Percentiles rank a stretch among this genome's conserved stretches.
Evolutionary conservation across 23 tunicate genomes (phyloP).

Genomic region (Botrylloides violaceus): DNA sequence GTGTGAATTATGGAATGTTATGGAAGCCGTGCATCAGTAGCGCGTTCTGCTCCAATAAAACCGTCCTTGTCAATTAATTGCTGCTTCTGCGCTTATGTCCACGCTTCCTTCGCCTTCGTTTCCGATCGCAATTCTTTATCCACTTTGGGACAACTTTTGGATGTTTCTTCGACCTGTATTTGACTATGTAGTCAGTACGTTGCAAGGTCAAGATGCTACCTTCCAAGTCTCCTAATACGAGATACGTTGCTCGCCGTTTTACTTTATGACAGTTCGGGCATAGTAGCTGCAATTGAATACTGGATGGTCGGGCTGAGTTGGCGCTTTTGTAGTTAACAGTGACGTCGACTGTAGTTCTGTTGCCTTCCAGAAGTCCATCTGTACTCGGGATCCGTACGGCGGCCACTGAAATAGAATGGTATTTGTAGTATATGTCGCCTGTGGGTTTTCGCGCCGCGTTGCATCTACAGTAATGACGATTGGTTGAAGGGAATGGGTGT

Average conservation of each 20-base stretch:
- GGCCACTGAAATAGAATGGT: background rate
- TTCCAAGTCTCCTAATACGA: background rate
- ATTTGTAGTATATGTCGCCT: too few relatives aligned
- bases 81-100: too few relatives aligned
- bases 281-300: background rate
- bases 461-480: too few relatives aligned
- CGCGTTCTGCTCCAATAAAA: too few relatives aligned
- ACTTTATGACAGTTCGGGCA: background rate
- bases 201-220: background rate
- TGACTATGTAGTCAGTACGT: background rate
- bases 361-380: background rate
- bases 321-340: background rate
- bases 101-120: conserved; percentile 1
- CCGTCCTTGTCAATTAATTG: too few relatives aligned
- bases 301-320: background rate
- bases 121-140: background rate
- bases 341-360: background rate
- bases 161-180: conserved; percentile 10
- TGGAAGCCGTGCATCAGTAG: too few relatives aligned
- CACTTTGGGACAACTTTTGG: background rate
- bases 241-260: background rate
- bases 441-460: too few relatives aligned
- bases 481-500: too few relatives aligned
- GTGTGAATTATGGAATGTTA: too few relatives aligned
- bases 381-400: background rate